These are phyloP conservation scores for Athene noctua DNA, from an alignment of 2,113 vertebrate species.

Conservation along the genomic window DNA sequence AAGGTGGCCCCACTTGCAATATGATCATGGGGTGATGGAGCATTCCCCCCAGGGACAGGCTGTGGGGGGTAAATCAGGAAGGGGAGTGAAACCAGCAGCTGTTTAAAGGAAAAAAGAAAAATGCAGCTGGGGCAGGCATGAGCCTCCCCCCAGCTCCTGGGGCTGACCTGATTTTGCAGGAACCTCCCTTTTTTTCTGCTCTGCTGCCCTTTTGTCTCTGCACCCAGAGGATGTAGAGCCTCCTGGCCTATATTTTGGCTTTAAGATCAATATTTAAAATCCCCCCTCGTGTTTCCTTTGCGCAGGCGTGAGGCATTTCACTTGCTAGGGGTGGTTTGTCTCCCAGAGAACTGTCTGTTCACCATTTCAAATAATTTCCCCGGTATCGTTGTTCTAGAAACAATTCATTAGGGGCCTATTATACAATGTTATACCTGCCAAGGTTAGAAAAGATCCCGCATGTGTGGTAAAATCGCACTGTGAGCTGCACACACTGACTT, in stretches of 20 bases:
- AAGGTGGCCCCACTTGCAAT: accelerated
- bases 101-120: neutral
- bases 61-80: neutral
- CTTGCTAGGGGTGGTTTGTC: neutral
- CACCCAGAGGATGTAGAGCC: neutral
- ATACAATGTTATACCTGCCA: slow-evolving; percentile 29
- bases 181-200: slow-evolving; percentile 21
- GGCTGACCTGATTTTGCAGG: slow-evolving; percentile 49
- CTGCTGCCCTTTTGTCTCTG: neutral
- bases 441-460: slow-evolving; percentile 31
- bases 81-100: neutral
- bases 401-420: slow-evolving; percentile 62
- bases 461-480: neutral
- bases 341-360: slow-evolving; percentile 34
- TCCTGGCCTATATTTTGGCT: slow-evolving; percentile 50
- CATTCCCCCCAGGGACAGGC: neutral
- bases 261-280: slow-evolving; percentile 58
- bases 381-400: slow-evolving; percentile 33
- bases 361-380: slow-evolving; percentile 35
- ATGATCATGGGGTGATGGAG: neutral
- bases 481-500: neutral
- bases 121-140: neutral
- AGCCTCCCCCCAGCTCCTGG: neutral
- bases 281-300: neutral
- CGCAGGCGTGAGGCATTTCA: neutral